phyloP scores from a whole-genome alignment of 1,140 invertebrate genomes.

The Lepidurus packardi region DNA sequence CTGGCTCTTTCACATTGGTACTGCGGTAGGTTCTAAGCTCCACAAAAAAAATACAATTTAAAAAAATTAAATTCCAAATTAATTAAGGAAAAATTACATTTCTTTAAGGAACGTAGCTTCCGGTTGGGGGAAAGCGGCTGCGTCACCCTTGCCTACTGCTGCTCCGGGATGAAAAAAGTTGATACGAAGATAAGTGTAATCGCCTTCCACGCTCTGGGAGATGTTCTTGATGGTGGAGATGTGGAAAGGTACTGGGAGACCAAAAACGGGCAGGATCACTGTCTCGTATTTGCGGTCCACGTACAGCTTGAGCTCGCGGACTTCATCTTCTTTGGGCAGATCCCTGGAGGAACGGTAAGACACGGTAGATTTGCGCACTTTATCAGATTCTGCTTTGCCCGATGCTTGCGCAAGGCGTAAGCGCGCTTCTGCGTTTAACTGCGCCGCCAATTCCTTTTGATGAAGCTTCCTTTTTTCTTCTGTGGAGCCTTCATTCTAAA shows the following conservation, averaged over 20 bases:
- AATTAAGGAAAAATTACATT: constrained; percentile 62
- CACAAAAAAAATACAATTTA: constrained; percentile 36
- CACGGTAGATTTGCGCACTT: constrained; percentile 85
- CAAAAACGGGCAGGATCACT: constrained; percentile 93
- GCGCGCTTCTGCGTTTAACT: constrained; percentile 86
- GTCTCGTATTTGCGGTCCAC: constrained; percentile 98
- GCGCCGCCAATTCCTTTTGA: constrained; percentile 87
- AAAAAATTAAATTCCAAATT: not conserved
- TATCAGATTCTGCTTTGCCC: constrained; percentile 78
- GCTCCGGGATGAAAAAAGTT: constrained; percentile 99
- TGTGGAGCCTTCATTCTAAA: constrained; percentile 77
- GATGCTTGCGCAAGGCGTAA: constrained; percentile 79
- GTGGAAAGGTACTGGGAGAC: constrained; percentile 93
- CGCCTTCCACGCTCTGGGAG: constrained; percentile 95
- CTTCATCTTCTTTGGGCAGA: constrained; percentile 88
- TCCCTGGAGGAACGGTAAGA: constrained; percentile 90
- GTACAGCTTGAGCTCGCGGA: constrained; percentile 89
- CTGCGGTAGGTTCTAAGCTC: constrained; percentile 84
- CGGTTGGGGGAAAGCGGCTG: constrained; percentile 80
- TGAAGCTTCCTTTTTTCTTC: constrained; percentile 96
- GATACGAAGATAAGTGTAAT: constrained; percentile 96
- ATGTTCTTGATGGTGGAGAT: constrained; percentile 99
- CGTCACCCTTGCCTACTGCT: constrained; percentile 86
- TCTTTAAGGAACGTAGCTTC: constrained; percentile 97
- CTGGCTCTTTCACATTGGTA: constrained; percentile 95